Conservation (phyloP, 2,888 invertebrate genomes). For the Agriopis aurantiaria region DNA sequence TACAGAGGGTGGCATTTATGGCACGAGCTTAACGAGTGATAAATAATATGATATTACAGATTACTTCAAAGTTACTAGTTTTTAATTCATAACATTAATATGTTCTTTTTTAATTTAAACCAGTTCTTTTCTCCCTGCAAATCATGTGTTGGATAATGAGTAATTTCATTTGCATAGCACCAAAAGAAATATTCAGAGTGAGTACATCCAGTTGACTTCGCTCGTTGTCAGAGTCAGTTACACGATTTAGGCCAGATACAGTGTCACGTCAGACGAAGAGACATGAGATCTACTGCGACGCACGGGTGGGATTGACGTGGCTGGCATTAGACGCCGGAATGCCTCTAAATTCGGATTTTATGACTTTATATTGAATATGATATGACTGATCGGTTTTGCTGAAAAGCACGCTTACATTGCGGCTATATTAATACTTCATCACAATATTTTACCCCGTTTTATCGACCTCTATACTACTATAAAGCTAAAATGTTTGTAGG, state of each 20-base stretch:
- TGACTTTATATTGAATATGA: not conserved
- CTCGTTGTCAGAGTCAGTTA: slow-evolving; percentile 16
- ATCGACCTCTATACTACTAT: too few species aligned
- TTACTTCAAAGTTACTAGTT: too few species aligned
- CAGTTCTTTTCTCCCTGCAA: too few species aligned
- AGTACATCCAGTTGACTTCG: slow-evolving; percentile 6
- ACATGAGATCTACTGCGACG: slow-evolving; percentile 25
- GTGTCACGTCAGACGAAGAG: slow-evolving; percentile 16
- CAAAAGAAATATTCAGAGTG: not conserved
- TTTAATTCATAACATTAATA: too few species aligned
- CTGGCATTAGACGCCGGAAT: slow-evolving; percentile 12
- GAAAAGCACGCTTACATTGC: slow-evolving; percentile 3
- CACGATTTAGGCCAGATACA: slow-evolving; percentile 24
- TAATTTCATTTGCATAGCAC: not conserved
- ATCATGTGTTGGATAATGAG: too few species aligned
- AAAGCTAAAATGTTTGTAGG: too few species aligned
- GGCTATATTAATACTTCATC: not conserved
- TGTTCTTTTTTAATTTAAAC: too few species aligned
- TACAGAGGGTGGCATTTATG: too few species aligned
- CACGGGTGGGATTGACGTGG: slow-evolving; percentile 14
- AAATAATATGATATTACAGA: too few species aligned
- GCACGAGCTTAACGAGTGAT: too few species aligned
- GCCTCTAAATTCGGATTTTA: slow-evolving; percentile 16
- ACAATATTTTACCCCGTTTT: too few species aligned
- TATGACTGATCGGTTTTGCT: not conserved